These are phyloP conservation scores for Psophia crepitans DNA, from an alignment of 2,113 vertebrate genomes.

Conservation along the genomic window DNA sequence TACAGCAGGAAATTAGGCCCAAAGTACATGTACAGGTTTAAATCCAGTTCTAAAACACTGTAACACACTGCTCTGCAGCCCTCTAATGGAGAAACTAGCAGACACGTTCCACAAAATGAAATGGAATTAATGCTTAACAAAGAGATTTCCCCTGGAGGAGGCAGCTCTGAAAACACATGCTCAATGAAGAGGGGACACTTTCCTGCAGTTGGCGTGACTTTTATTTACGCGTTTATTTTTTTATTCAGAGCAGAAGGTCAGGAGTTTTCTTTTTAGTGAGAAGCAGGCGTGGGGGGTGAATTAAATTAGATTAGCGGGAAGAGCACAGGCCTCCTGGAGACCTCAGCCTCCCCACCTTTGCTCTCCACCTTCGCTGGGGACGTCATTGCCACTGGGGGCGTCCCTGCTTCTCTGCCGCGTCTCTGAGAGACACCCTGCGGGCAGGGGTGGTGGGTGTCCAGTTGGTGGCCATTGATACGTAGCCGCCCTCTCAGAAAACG, in stretches of 20 bases:
- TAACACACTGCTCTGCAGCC: conserved; percentile 55
- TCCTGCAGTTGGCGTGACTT: background rate
- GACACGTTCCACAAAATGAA: background rate
- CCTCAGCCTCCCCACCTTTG: background rate
- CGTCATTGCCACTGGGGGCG: rapidly evolving
- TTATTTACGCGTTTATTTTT: background rate
- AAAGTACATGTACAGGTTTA: conserved; percentile 18
- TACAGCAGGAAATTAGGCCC: conserved; percentile 43
- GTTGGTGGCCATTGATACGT: background rate
- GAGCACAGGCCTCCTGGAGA: background rate
- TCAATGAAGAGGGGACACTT: background rate
- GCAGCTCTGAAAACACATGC: background rate
- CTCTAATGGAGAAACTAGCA: conserved; percentile 61
- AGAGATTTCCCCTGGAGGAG: background rate
- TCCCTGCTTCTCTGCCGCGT: background rate
- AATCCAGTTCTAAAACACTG: background rate
- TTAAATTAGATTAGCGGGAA: background rate
- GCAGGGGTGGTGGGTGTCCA: background rate
- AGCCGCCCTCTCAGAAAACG: background rate
- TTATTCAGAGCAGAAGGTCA: background rate
- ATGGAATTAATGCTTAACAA: conserved; percentile 27
- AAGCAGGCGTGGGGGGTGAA: background rate
- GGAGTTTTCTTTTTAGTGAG: background rate
- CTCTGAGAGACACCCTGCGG: background rate
- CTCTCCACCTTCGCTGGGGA: background rate